Conservation (phyloP, 2,888 invertebrate species). For the Lagria hirta region DNA sequence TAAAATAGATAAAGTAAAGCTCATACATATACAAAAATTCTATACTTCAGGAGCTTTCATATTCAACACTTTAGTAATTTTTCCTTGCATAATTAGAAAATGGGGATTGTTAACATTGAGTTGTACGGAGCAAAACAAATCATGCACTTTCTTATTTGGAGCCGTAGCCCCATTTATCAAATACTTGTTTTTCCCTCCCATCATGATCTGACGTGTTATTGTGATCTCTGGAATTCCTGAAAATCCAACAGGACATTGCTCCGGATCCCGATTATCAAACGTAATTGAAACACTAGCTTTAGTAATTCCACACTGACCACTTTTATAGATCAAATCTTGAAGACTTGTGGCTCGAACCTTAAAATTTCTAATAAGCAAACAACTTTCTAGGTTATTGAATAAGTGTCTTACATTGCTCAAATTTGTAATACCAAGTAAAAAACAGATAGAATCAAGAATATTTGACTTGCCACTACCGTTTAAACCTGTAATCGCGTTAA, state of each 20-base stretch:
- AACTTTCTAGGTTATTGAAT: conserved; percentile 12
- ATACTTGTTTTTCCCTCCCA: conserved; percentile 90
- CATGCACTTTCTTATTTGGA: conserved; percentile 86
- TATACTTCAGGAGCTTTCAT: conserved; percentile 96
- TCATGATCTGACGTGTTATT: conserved; percentile 85
- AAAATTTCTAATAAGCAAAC: conserved; percentile 25
- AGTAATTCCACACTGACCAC: conserved; percentile 93
- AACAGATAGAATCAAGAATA: conserved; percentile 96
- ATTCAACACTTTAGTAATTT: conserved; percentile 97
- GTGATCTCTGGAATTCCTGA: conserved; percentile 88
- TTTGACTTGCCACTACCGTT: conserved; percentile 99
- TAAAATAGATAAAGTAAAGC: neutral
- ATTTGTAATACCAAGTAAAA: conserved; percentile 93
- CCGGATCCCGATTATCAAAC: conserved; percentile 87
- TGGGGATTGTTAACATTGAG: conserved; percentile 99
- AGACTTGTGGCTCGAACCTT: conserved; percentile 88
- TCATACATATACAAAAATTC: conserved; percentile 9
- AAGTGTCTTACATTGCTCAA: conserved; percentile 74
- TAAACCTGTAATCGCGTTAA: conserved; percentile 97
- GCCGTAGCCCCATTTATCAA: conserved; percentile 91
- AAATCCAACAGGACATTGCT: conserved; percentile 86
- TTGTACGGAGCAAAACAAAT: conserved; percentile 95
- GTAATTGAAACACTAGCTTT: conserved; percentile 94
- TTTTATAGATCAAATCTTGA: conserved; percentile 96
- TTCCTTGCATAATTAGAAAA: conserved; percentile 99